A percentile compares a stretch with the other conserved stretches of the same genome.
Evolutionary conservation across 2,797 vertebrate genomes (phyloP).

Genomic region (Syngnathus rostellatus): DNA sequence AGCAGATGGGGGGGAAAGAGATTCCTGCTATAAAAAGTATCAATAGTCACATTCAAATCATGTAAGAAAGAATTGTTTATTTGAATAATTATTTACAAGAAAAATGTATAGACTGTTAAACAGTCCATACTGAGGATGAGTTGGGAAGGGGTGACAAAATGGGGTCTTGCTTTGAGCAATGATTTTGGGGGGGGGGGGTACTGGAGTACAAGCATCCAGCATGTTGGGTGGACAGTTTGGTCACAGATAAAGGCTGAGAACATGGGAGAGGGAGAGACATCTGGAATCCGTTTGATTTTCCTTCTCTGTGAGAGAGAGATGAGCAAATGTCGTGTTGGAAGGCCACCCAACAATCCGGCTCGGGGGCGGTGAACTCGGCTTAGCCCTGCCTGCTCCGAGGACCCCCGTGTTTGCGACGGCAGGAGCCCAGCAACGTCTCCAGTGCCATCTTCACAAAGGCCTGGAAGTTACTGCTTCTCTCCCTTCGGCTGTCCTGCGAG

Average conservation of each 20-base stretch:
- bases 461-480: constrained; percentile 81
- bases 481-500: constrained; percentile 77
- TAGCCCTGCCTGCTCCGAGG: constrained; percentile 58
- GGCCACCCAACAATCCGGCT: constrained; percentile 31
- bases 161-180: constrained; percentile 23
- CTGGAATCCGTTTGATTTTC: constrained; percentile 43
- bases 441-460: constrained; percentile 75
- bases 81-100: constrained; percentile 60
- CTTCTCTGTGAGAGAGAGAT: constrained; percentile 31
- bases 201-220: constrained; percentile 30
- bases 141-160: constrained; percentile 19
- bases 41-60: constrained; percentile 21
- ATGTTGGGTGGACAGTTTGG: constrained; percentile 20
- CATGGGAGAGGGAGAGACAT: constrained; percentile 17
- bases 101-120: constrained; percentile 39
- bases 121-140: constrained; percentile 25
- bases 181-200: constrained; percentile 9
- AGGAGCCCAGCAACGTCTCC: constrained; percentile 74
- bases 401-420: constrained; percentile 60
- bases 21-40: background rate
- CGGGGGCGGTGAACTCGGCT: constrained; percentile 17
- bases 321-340: constrained; percentile 37
- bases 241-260: constrained; percentile 15
- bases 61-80: constrained; percentile 62
- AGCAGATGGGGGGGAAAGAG: too few species aligned